Evolutionary conservation across 1,140 invertebrate species (phyloP).

Genomic region (Cotesia vestalis): DNA sequence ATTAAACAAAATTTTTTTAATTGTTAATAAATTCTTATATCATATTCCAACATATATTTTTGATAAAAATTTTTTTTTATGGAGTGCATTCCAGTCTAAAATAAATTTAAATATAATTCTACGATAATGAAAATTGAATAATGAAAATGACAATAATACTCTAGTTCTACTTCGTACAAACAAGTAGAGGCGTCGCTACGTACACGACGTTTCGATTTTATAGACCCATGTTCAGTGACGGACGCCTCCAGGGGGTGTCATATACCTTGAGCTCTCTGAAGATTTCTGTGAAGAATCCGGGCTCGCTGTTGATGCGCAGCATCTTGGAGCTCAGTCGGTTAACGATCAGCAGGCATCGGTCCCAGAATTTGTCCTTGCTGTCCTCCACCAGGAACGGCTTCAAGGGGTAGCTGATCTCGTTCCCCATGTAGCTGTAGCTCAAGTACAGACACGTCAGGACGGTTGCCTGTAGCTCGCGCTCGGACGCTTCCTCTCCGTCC

Average conservation of each 20-base stretch:
- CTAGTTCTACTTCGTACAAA: not conserved
- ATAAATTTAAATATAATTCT: no score
- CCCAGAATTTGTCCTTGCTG: slow-evolving; percentile 96
- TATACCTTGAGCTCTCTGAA: slow-evolving; percentile 95
- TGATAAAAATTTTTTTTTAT: no score
- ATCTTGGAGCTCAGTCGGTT: slow-evolving; percentile 92
- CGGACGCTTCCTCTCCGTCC: slow-evolving; percentile 83
- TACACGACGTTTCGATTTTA: slow-evolving; percentile 44
- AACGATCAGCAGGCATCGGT: slow-evolving; percentile 92
- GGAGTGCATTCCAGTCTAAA: no score
- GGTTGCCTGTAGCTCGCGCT: slow-evolving; percentile 93
- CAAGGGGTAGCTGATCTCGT: slow-evolving; percentile 99
- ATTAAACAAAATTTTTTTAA: no score
- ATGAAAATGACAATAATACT: no score
- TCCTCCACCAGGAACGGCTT: slow-evolving; percentile 98
- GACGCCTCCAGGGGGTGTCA: slow-evolving; percentile 43
- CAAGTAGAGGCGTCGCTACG: slow-evolving; percentile 34
- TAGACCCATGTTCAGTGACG: slow-evolving; percentile 41
- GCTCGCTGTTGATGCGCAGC: slow-evolving; percentile 98
- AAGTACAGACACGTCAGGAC: slow-evolving; percentile 98
- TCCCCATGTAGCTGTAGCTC: slow-evolving; percentile 98
- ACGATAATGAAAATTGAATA: no score
- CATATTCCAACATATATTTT: no score
- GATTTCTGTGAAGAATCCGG: slow-evolving; percentile 97
- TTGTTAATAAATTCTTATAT: no score